Percentiles rank a stretch among this genome's conserved stretches.
Evolutionary conservation across 2,113 vertebrate species (phyloP).

Genomic region (Steatornis caripensis): DNA sequence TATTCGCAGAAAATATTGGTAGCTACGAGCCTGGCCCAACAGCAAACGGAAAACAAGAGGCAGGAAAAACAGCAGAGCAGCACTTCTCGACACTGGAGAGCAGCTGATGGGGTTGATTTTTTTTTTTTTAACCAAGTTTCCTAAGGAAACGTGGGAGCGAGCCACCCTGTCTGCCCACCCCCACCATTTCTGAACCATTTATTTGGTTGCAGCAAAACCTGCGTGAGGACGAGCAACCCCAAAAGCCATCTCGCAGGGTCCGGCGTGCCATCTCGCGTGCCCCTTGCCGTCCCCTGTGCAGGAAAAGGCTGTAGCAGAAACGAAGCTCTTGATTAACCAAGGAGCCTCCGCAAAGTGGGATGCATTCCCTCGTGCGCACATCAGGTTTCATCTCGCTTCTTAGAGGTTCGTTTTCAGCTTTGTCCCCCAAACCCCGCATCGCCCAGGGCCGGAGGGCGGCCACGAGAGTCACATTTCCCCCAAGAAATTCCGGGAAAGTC

Average conservation of each 20-base stretch:
- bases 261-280: fast-evolving
- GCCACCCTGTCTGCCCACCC: neutral
- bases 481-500: constrained; percentile 68
- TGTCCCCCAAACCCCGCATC: neutral
- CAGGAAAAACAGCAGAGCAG: neutral
- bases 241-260: neutral
- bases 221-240: fast-evolving
- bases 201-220: neutral
- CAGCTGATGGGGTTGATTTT: neutral
- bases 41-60: neutral
- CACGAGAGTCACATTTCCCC: constrained; percentile 69
- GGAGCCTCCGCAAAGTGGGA: neutral
- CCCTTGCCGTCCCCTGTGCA: neutral
- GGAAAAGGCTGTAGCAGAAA: neutral
- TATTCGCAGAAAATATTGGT: neutral
- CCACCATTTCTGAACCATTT: neutral
- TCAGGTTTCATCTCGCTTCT: neutral
- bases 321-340: fast-evolving
- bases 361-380: neutral
- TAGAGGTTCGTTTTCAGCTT: neutral
- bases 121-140: fast-evolving
- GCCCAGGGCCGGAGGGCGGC: neutral
- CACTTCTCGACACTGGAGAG: neutral
- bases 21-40: neutral
- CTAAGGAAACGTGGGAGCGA: neutral